Percentiles rank a stretch among this genome's conserved stretches.
phyloP scores from a whole-genome alignment of 2,888 invertebrate genomes.

The Entomobrya proxima region DNA sequence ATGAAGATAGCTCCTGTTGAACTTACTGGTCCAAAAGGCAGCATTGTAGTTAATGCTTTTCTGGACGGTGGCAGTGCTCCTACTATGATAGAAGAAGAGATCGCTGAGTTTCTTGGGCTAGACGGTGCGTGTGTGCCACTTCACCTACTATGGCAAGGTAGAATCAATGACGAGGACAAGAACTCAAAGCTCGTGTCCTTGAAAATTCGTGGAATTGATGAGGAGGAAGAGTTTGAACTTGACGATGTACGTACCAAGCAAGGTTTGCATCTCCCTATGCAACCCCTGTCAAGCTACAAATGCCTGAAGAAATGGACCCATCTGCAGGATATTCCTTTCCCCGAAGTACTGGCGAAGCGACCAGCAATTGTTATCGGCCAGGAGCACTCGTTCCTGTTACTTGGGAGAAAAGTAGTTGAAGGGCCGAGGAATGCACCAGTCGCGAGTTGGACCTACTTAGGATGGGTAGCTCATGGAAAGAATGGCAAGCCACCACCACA shows the following conservation, averaged over 20 bases:
- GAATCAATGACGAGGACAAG: not conserved
- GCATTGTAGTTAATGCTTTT: not conserved
- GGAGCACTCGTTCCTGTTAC: not conserved
- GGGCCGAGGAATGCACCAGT: not conserved
- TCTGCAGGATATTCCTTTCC: not conserved
- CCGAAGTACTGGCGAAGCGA: not conserved
- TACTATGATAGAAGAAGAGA: not conserved
- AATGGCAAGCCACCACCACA: not conserved
- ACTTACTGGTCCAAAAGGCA: not conserved
- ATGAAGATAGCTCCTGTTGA: not conserved
- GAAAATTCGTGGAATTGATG: not conserved
- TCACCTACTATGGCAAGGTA: not conserved
- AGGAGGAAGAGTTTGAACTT: too few species aligned
- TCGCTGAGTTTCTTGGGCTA: not conserved
- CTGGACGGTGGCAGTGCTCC: not conserved
- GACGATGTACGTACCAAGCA: not conserved
- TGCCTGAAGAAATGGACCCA: not conserved
- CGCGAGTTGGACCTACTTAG: not conserved
- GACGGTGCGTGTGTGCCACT: not conserved
- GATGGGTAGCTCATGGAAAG: not conserved
- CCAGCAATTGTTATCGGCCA: not conserved
- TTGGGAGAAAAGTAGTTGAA: not conserved
- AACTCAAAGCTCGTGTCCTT: not conserved
- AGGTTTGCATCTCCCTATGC: not conserved
- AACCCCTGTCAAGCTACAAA: not conserved